Percentiles rank a stretch among this genome's conserved stretches.
Evolutionary conservation across 2,113 vertebrate genomes (phyloP).

Genomic region (Prochilodus magdalenae): DNA sequence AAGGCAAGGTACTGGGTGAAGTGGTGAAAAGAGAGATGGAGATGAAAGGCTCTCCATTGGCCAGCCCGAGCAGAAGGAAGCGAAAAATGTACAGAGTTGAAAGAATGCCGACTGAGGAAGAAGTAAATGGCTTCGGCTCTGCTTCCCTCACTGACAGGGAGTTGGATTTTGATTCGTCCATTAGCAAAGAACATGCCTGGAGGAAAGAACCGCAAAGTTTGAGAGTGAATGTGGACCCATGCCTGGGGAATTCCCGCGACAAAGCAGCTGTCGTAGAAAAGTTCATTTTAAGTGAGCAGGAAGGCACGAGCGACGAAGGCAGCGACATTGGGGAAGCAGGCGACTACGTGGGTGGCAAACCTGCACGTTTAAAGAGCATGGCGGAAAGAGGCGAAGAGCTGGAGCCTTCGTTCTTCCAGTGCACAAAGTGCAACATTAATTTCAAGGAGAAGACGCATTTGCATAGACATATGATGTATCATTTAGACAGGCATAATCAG

Average conservation of each 20-base stretch:
- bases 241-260: constrained; percentile 70
- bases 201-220: constrained; percentile 79
- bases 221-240: constrained; percentile 77
- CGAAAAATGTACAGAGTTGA: constrained; percentile 84
- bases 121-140: constrained; percentile 79
- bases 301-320: constrained; percentile 81
- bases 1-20: constrained; percentile 73
- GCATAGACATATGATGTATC: constrained; percentile 98
- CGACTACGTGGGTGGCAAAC: constrained; percentile 81
- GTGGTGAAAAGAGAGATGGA: constrained; percentile 80
- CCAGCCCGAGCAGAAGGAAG: constrained; percentile 80
- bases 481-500: constrained; percentile 93
- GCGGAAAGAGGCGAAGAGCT: constrained; percentile 78
- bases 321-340: constrained; percentile 83
- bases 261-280: constrained; percentile 81
- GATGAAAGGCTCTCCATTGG: constrained; percentile 55
- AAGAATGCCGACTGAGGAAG: constrained; percentile 80
- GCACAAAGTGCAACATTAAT: constrained; percentile 93
- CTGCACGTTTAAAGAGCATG: constrained; percentile 80
- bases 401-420: constrained; percentile 88
- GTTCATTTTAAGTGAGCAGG: constrained; percentile 79
- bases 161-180: constrained; percentile 67
- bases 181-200: constrained; percentile 63
- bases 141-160: constrained; percentile 74
- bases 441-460: constrained; percentile 92